Conservation (phyloP, 2,888 invertebrate genomes). For the Epinotia bilunana region DNA sequence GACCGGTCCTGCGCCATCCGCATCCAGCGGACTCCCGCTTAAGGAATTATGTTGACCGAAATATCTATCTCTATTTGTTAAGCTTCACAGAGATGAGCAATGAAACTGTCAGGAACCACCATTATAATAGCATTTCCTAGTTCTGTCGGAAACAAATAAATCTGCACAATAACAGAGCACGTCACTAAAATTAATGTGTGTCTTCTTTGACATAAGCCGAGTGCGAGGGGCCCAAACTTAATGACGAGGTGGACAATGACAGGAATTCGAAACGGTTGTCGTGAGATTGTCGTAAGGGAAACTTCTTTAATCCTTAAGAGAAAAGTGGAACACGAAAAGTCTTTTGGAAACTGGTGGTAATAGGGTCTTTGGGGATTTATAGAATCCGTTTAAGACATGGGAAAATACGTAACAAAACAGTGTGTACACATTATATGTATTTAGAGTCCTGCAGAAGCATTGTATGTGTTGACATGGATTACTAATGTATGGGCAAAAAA, state of each 20-base stretch:
- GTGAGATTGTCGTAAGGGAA: conserved; percentile 66
- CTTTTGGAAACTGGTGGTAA: conserved; percentile 33
- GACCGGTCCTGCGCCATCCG: no score
- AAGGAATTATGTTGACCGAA: background rate
- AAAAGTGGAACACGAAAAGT: conserved; percentile 51
- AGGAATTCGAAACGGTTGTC: conserved; percentile 81
- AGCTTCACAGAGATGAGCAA: conserved; percentile 59
- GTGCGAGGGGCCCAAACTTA: conserved; percentile 79
- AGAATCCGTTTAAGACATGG: background rate
- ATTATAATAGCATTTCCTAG: conserved; percentile 76
- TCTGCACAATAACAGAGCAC: conserved; percentile 74
- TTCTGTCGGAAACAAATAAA: conserved; percentile 77
- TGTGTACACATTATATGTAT: background rate
- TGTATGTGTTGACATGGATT: no score
- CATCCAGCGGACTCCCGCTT: no score
- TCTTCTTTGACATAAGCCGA: conserved; percentile 60
- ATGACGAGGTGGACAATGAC: conserved; percentile 83
- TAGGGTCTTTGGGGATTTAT: conserved; percentile 26
- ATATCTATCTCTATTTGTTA: conserved; percentile 7
- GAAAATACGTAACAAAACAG: conserved; percentile 8
- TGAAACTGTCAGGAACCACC: conserved; percentile 61
- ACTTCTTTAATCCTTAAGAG: conserved; percentile 65
- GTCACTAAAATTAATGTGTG: conserved; percentile 77
- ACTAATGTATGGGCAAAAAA: no score
- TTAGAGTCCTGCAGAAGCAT: background rate